Base-by-base conservation (phyloP, 2,113 vertebrate genomes). In the Mirounga angustirostris region DNA sequence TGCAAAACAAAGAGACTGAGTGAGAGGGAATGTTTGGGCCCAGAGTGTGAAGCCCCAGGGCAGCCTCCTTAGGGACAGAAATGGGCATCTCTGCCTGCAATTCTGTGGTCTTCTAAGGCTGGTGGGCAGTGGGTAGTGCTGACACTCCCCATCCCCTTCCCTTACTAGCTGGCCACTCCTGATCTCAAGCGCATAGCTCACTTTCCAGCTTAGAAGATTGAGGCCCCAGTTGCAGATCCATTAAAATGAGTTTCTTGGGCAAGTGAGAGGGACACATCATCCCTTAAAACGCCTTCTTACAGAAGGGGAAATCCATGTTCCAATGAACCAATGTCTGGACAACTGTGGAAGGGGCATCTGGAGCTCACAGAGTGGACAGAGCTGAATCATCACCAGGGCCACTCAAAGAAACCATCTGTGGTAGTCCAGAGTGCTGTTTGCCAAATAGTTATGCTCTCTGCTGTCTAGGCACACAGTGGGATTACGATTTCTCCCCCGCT, bases 81-180 rank as follows among this genome's bases (percentile, higher is more conserved):
- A 52, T 0, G 14, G 73, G 61, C 58, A 56, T 58, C 46, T 74
- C 59, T 4, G 2, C 16, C 71, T n/a, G 30, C n/a, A 30, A 1
- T 4, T 40, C 33, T 5, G 5, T n/a, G 76, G 2, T 59, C 85
- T 80, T 40, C 65, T 69, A 16, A 22, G 28, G 30, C 30, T 46
- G 46, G 26, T 43, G 11, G 69, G 46, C 0, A 0, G 11, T 0
- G 1, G 33, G 15, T 10, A 5, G 18, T 0, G 26, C 9, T 0
- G 0, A 46, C 80, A 12, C 7, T 1, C 21, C 0, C 19, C 30
- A 2, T 0, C 4, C 33, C n/a, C 11, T 4, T 43, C 5, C 22
- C 15, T 19, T 63, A 43, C 58, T 69, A 2, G 54, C 11, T 11
- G 2, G 22, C 59, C 73, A 1, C 43, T 40, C 43, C 19, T 12